Evolutionary conservation across 2,888 invertebrate genomes (phyloP).

Genomic region (Hyposoter dolosus): DNA sequence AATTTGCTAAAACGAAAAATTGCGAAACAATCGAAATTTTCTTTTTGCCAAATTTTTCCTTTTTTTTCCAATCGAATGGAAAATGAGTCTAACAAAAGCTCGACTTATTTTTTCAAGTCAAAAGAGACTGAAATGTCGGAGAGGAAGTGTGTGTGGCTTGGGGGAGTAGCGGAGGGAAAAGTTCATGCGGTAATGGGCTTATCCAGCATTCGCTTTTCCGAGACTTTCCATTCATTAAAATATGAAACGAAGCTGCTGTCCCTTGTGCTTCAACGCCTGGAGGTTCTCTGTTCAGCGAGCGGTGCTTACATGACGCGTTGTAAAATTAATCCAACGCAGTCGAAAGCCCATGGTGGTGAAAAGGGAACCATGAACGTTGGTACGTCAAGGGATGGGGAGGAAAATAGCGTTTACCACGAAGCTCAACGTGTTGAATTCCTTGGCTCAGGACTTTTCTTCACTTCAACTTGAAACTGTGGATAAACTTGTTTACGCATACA

Average conservation of each 20-base stretch:
- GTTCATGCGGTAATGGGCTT: conserved; percentile 70
- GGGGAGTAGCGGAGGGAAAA: no score
- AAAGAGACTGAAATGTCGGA: no score
- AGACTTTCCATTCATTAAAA: conserved; percentile 72
- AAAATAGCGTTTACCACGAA: conserved; percentile 16
- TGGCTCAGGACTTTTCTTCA: conserved; percentile 6
- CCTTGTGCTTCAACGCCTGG: conserved; percentile 9
- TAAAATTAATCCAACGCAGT: conserved; percentile 67
- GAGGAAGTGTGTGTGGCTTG: no score
- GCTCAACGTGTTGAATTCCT: conserved; percentile 23
- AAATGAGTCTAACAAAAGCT: no score
- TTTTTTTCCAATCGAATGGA: no score
- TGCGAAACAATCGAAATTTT: no score
- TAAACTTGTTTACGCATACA: background rate
- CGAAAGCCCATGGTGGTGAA: conserved; percentile 28
- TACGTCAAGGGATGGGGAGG: conserved; percentile 1
- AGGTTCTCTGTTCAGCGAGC: conserved; percentile 32
- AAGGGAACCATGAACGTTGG: background rate
- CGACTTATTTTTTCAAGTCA: no score
- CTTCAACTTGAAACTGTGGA: background rate
- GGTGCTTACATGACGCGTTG: conserved; percentile 63
- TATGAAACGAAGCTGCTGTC: conserved; percentile 68
- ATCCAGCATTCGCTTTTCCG: conserved; percentile 73
- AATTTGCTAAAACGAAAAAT: background rate
- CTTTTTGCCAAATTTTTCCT: no score